A percentile compares a stretch with the other conserved stretches of the same genome.
Conservation (phyloP, 2,797 vertebrate species). For the Micromesistius poutassou region DNA sequence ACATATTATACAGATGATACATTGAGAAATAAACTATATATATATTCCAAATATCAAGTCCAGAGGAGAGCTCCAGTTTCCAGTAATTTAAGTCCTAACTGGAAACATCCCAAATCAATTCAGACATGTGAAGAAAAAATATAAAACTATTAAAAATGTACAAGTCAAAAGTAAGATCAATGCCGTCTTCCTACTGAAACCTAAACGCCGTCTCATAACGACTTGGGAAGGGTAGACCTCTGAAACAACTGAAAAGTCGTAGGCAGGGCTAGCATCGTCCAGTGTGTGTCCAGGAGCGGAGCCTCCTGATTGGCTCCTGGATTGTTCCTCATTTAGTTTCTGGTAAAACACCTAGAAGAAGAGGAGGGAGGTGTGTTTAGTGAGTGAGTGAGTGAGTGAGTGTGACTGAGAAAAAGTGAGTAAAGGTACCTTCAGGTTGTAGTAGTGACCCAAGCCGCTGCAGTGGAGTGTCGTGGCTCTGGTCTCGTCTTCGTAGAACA, state of each 20-base stretch:
- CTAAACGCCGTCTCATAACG: too few relatives aligned
- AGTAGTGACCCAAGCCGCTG: conserved; percentile 76
- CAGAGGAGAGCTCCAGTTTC: too few relatives aligned
- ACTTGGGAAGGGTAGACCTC: neutral
- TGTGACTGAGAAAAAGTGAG: neutral
- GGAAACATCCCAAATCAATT: too few relatives aligned
- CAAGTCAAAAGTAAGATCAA: neutral
- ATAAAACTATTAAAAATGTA: neutral
- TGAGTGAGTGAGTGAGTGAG: neutral
- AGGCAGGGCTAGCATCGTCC: neutral
- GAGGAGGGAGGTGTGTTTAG: neutral
- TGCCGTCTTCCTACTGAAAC: too few relatives aligned
- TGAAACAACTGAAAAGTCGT: neutral
- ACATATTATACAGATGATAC: too few relatives aligned
- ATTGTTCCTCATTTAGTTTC: conserved; percentile 21
- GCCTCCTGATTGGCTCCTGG: neutral
- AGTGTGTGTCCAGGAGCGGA: conserved; percentile 9
- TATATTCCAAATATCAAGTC: too few relatives aligned
- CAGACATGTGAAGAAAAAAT: neutral
- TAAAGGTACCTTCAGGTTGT: conserved; percentile 78
- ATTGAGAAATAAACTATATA: too few relatives aligned
- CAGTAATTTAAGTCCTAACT: too few relatives aligned
- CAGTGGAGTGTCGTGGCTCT: conserved; percentile 79
- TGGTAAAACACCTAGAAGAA: conserved; percentile 49
- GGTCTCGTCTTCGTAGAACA: conserved; percentile 77